Percentiles rank a stretch among this genome's conserved stretches.
These are phyloP conservation scores for Labroides dimidiatus DNA, from an alignment of 2,797 vertebrate species.

Conservation along the genomic window DNA sequence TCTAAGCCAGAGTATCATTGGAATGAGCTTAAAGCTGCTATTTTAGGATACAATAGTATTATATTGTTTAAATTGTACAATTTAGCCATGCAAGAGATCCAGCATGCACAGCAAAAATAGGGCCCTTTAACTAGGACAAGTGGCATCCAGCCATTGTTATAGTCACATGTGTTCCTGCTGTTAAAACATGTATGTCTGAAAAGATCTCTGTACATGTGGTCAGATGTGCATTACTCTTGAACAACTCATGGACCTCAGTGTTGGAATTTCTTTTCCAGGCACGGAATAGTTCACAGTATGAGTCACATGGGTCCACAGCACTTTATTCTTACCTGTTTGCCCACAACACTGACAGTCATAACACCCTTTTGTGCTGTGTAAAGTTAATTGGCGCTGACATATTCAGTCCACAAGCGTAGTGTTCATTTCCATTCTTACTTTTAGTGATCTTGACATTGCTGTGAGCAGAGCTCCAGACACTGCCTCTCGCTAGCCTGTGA, in stretches of 20 bases:
- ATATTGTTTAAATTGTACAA: not conserved
- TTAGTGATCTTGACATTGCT: conserved; percentile 67
- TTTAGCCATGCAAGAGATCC: not conserved
- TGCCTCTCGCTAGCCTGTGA: conserved; percentile 41
- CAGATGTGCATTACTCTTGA: not conserved
- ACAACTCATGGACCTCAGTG: not conserved
- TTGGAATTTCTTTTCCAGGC: not conserved
- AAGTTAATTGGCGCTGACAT: conserved; percentile 65
- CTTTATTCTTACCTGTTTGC: conserved; percentile 55
- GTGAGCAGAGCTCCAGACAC: conserved; percentile 46
- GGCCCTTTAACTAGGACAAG: not conserved
- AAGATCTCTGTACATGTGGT: not conserved
- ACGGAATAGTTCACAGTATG: conserved; percentile 11
- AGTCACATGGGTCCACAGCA: conserved; percentile 9
- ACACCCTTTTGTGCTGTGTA: conserved; percentile 46
- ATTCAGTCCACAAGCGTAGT: conserved; percentile 62
- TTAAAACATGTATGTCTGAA: not conserved
- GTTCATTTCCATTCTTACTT: conserved; percentile 60
- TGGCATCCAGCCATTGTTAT: not conserved
- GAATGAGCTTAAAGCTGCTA: not conserved
- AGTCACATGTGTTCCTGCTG: not conserved
- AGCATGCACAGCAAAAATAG: not conserved
- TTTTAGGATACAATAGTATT: not conserved
- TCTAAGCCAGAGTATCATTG: no score
- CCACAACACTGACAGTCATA: conserved; percentile 38